Evolutionary conservation across 2,888 invertebrate species (phyloP).

Genomic region (Pachycephus smyrnensis): DNA sequence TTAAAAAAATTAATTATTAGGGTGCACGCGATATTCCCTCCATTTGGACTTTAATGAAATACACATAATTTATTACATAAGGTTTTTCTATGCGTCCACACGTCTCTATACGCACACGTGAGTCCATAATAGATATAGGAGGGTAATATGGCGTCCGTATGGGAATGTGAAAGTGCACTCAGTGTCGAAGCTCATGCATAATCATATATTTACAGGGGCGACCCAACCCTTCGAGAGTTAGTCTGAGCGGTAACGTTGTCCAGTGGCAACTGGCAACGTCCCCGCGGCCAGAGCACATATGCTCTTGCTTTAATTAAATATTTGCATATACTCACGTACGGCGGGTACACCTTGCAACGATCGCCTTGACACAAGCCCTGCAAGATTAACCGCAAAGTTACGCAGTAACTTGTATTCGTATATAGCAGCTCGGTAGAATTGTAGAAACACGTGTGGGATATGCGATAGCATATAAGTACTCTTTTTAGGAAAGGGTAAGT

Average conservation of each 20-base stretch:
- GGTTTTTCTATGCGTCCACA: background rate
- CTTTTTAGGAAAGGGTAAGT: background rate
- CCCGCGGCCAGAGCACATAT: slow-evolving; percentile 37
- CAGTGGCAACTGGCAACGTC: background rate
- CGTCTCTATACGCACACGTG: background rate
- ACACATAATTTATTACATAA: background rate
- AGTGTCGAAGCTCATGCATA: slow-evolving; percentile 58
- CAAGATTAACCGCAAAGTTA: background rate
- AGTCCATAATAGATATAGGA: background rate
- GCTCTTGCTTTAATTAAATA: slow-evolving; percentile 59
- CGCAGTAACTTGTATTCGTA: background rate
- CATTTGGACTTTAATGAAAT: background rate
- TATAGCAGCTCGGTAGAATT: background rate
- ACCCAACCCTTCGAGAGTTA: slow-evolving; percentile 16
- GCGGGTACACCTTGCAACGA: background rate
- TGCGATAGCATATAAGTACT: background rate
- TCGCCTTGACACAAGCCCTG: background rate
- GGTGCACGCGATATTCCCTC: background rate
- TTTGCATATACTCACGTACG: slow-evolving; percentile 50
- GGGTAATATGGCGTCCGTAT: slow-evolving; percentile 36
- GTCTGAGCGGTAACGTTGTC: background rate
- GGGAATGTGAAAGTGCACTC: slow-evolving; percentile 56
- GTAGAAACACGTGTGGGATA: background rate
- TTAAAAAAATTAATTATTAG: background rate
- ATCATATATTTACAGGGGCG: slow-evolving; percentile 60